Evolutionary conservation across 1,140 invertebrate genomes (phyloP), one percentile per base, ranked within the genome.

Genomic region (Dryas iulia): DNA sequence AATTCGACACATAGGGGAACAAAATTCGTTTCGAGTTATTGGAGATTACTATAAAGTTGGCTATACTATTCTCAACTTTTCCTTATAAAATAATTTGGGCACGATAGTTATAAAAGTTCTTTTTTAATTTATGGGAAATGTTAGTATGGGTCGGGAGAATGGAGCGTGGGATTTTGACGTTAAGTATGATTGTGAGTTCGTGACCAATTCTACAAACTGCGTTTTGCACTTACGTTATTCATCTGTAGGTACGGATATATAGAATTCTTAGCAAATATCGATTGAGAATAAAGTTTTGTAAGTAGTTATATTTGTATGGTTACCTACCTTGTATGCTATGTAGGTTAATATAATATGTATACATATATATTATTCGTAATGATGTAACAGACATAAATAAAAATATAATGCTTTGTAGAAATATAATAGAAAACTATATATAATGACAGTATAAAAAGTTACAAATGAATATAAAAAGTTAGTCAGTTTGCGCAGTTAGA

Each of bases 1-100:
- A 91, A 79, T 81, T 69, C 76, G 70, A 69, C 77, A 61, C 62
- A 67, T 69, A 72, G 73, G 73, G 72, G 78, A 78, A 63, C 39
- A 25, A 33, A 54, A 53, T 62, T 69, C 59, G 66, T 61, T 18
- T 28, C 26, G 31, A 59, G 60, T 52, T 62, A n/a, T 14, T 63
- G 35, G 39, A 47, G 39, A 10, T 21, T 33, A 1, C 10, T 7
- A 56, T 64, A 14, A 47, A 30, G 52, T 64, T 10, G 8, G 39
- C 39, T 11, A 3, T 47, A 21, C 24, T 65, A 58, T 66, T 11
- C 35, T 24, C 5, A 24, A 24, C 25, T 66, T 66, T 52, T 47
- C 8, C 7, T 25, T 21, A 52, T 59, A 33, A 66, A 66, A 59
- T 52, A 25, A 25, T 56, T 56, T 59, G 33, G 31, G 23, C 10